Conservation (phyloP, 2,888 invertebrate genomes). For the Drosophila neonasuta region DNA sequence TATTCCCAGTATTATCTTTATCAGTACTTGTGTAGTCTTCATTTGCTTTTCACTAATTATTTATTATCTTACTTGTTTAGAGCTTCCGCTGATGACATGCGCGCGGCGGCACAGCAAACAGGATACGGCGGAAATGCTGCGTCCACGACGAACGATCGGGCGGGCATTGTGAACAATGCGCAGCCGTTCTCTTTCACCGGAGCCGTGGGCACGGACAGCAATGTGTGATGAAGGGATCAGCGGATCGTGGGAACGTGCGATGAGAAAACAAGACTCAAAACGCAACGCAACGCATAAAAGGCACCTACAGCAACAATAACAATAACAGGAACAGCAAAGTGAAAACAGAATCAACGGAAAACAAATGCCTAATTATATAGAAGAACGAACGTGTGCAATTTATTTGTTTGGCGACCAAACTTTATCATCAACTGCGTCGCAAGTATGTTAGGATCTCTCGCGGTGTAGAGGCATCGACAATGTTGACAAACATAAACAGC, state of each 20-base stretch:
- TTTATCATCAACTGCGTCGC: constrained; percentile 17
- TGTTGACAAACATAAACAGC: constrained; percentile 30
- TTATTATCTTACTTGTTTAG: constrained; percentile 81
- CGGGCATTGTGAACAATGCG: constrained; percentile 91
- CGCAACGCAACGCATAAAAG: constrained; percentile 60
- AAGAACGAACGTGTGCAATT: constrained; percentile 64
- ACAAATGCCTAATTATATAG: constrained; percentile 8
- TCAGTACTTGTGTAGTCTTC: background rate
- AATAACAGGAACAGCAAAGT: constrained; percentile 30
- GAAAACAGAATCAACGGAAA: constrained; percentile 23
- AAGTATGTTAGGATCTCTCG: constrained; percentile 42
- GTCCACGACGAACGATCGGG: constrained; percentile 85
- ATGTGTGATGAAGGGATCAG: constrained; percentile 84
- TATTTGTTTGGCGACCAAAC: constrained; percentile 29
- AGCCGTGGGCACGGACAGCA: constrained; percentile 86
- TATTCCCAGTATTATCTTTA: background rate
- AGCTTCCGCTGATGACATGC: constrained; percentile 91
- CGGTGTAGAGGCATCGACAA: constrained; percentile 36
- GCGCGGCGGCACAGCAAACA: constrained; percentile 83
- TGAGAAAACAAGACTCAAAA: constrained; percentile 76
- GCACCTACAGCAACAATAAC: constrained; percentile 47
- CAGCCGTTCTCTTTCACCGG: constrained; percentile 90
- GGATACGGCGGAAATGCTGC: constrained; percentile 67
- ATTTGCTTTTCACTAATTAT: constrained; percentile 11
- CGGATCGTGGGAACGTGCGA: constrained; percentile 53